Conservation (phyloP, 2,113 vertebrate genomes). For the Anhinga rufa region DNA sequence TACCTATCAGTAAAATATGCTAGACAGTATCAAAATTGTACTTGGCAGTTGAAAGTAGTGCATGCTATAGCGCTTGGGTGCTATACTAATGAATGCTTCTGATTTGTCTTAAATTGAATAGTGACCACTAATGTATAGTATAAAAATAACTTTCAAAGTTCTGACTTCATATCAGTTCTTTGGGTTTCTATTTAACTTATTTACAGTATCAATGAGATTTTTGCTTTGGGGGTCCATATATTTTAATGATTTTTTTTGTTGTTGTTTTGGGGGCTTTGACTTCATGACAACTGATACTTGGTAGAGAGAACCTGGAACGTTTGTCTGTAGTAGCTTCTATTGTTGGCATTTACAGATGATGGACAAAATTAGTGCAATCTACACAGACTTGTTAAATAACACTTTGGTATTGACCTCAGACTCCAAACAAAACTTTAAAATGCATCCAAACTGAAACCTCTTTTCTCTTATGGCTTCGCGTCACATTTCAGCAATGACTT, state of each 20-base stretch:
- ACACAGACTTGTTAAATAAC: neutral
- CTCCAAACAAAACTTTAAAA: neutral
- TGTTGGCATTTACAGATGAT: neutral
- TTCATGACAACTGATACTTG: neutral
- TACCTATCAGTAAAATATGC: neutral
- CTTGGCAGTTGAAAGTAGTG: neutral
- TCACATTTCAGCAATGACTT: neutral
- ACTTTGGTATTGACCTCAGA: neutral
- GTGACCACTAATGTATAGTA: neutral
- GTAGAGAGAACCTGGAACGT: neutral
- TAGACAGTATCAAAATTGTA: neutral
- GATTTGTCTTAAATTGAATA: neutral
- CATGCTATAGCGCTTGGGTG: neutral
- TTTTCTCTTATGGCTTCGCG: neutral
- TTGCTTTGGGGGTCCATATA: neutral
- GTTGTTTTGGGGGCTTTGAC: neutral
- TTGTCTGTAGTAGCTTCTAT: neutral
- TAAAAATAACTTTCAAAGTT: neutral
- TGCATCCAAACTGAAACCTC: neutral
- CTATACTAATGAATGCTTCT: neutral
- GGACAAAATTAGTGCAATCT: neutral
- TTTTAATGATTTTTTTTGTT: neutral
- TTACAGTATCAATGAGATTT: neutral
- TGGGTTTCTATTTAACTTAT: neutral
- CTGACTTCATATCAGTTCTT: neutral